Evolutionary conservation across 1,140 invertebrate genomes (phyloP), one percentile per base, ranked within the genome.

Genomic region (Frieseomelitta varia): DNA sequence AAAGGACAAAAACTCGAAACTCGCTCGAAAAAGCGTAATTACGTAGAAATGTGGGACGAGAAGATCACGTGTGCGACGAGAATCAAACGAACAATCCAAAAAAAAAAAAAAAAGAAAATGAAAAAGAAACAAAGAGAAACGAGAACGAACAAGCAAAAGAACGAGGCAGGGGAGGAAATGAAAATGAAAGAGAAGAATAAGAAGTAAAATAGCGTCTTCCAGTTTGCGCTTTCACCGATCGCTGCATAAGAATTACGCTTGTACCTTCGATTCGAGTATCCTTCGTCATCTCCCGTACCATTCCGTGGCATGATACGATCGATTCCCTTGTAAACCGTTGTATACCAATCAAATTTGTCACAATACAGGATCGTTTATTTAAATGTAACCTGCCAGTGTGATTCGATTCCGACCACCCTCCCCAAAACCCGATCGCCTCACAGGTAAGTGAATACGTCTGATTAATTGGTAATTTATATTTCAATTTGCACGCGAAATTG

Each of bases 321-420:
- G 83, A 85, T 86, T 86, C 83, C 87, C 85, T 90, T 91, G 87
- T 92, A 91, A 91, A 91, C 84, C 90, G 87, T 92, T 92, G 91
- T 92, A 92, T 92, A 93, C 91, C 92, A 92, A 92, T 92, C 90
- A 93, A 93, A 92, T 94, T 93, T 92, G 90, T 92, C 93, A 93
- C 91, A 94, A 94, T 94, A 94, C 89, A 93, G 90, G 89, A 93
- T 93, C 90, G 92, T 92, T 93, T 93, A 92, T 93, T 92, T 93
- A 90, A 92, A 89, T 91, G 89, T 93, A 92, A 88, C 24, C 53
- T 74, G 27, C 58, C 19, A 65, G 39, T 47, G 61, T 81, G 53
- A 76, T 27, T n/a, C 27, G 30, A 84, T 61, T 47, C 51, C 58
- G 6, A 30, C 17, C 76, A 68, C 12, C n/a, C n/a, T 51, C 39